A percentile compares a stretch with the other conserved stretches of the same genome.
Evolutionary conservation across 1,140 invertebrate genomes (phyloP).

Genomic region (Platyscapa corneri): DNA sequence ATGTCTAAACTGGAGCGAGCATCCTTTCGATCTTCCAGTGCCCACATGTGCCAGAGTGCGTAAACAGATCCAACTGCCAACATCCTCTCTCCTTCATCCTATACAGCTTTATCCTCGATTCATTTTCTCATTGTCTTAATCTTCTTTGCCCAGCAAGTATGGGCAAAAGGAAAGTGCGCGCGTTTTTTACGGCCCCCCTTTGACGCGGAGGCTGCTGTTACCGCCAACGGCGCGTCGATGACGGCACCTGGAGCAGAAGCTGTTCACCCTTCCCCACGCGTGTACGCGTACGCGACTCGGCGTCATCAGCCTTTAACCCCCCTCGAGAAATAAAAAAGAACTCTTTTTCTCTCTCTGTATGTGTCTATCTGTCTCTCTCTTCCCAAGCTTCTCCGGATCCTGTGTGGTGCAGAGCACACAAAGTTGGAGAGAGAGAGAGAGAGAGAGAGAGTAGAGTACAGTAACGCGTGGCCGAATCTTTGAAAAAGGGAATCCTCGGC

Average conservation of each 20-base stretch:
- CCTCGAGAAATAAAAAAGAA: conserved; percentile 47
- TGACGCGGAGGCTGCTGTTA: conserved; percentile 50
- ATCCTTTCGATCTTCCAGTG: too few species aligned
- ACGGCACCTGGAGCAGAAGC: conserved; percentile 69
- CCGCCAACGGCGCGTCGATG: conserved; percentile 33
- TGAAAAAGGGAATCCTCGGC: conserved; percentile 32
- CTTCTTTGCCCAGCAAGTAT: conserved; percentile 37
- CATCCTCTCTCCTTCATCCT: neutral
- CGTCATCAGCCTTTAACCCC: conserved; percentile 59
- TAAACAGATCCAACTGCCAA: neutral
- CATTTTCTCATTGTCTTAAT: conserved; percentile 38
- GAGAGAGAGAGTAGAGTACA: conserved; percentile 23
- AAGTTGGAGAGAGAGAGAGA: neutral
- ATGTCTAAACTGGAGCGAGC: too few species aligned
- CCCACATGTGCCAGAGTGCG: too few species aligned
- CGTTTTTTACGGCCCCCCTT: conserved; percentile 62
- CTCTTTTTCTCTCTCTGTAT: neutral
- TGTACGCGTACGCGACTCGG: conserved; percentile 54
- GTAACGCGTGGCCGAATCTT: conserved; percentile 46
- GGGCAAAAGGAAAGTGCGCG: conserved; percentile 26
- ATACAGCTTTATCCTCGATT: neutral
- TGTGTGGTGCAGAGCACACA: neutral
- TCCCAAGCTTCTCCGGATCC: conserved; percentile 61
- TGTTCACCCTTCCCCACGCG: conserved; percentile 72
- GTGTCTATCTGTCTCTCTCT: conserved; percentile 41